Base-by-base conservation (phyloP, 2,888 invertebrate genomes). In the Caenorhabditis becei region DNA sequence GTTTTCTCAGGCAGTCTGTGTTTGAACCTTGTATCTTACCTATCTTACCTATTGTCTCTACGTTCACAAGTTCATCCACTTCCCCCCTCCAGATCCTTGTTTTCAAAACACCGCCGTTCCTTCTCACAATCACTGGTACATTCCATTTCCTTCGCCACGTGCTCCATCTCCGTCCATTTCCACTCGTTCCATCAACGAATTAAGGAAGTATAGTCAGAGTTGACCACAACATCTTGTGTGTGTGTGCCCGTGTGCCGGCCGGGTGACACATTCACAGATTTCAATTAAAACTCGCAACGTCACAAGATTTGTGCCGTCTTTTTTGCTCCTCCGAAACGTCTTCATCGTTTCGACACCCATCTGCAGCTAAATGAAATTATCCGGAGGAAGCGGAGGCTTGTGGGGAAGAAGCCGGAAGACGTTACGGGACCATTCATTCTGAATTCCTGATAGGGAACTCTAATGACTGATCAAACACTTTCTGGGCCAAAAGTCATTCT, bases 311-410 rank as follows among this genome's bases (percentile, higher is more conserved):
- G 51, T 41, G 41, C 47, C 47, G n/a, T 20, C 24, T 37, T 28
- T 16, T 28, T 47, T 37, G 14, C 5, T 63, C 7, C 49, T 49
- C 63, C 5, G 32, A 18, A 58, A 49, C 56, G 58, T 70, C 69
- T 70, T 70, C 59, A 70, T 70, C 69, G 44, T 37, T 49, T 54
- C n/a, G 54, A n/a, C 28, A 61, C 61, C 61, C 59, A 61, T 61
- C 49, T 66, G 66, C 65, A 66, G 54, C 49, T 24, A 49, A 61
- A 61, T 70, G 70, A 70, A 70, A 70, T 70, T 70, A 70, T 41
- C 28, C 28, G 20, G 35, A 16, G 32, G 18, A 41, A 32, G 47
- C 18, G 10, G 18, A 47, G 20, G 47, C n/a, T 5, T 2, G 10
- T 4, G 18, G 20, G 18, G 18, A 47, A 4, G 47, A n/a, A 3